Base-by-base conservation (phyloP, 2,113 vertebrate genomes). In the Beaufortia kweichowensis region DNA sequence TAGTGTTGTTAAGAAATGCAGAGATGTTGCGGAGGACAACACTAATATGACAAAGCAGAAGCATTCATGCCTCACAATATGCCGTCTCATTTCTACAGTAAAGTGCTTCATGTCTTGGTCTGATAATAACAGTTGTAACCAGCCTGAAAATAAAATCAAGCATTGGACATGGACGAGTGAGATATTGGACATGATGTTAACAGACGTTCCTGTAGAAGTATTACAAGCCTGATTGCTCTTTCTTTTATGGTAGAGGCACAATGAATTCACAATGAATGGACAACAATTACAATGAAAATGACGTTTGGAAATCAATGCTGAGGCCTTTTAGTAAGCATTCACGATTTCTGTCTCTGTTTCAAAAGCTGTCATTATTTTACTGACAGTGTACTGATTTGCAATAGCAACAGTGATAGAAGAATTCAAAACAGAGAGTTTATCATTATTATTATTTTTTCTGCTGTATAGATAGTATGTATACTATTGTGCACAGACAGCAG, bases 271-370 rank as follows among this genome's bases (percentile, higher is more conserved):
- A 29, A 53, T 3, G 5, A 68, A 68, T 68, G 19, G 29, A 53
- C 65, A 31, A 19, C 28, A 26, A 68, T 68, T 68, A 50, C 2
- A n/a, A 21, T 19, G 26, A 68, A 33, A 68, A 31, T 68, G 28
- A 14, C 65, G n/a, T 68, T 68, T 53, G 46, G 65, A 68, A 68
- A 68, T 68, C 65, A 68, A 68, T 68, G 65, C 10, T 31, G 14
- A 53, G 11, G 19, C 28, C 46, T 53, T 68, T 68, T 68, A 53
- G 65, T 31, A 68, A 53, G 28, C 43, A 28, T 19, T 68, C n/a
- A 50, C 29, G 46, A 53, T 68, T 33, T 14, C 19, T 68, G 26
- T 14, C 28, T 26, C 46, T 68, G 65, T 68, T 68, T 68, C 7
- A 46, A 48, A 33, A 50, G 65, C 65, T 31, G 65, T n/a, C 28